phyloP scores from a whole-genome alignment of 2,797 vertebrate genomes.

The Scolopax bukidnonensis region DNA sequence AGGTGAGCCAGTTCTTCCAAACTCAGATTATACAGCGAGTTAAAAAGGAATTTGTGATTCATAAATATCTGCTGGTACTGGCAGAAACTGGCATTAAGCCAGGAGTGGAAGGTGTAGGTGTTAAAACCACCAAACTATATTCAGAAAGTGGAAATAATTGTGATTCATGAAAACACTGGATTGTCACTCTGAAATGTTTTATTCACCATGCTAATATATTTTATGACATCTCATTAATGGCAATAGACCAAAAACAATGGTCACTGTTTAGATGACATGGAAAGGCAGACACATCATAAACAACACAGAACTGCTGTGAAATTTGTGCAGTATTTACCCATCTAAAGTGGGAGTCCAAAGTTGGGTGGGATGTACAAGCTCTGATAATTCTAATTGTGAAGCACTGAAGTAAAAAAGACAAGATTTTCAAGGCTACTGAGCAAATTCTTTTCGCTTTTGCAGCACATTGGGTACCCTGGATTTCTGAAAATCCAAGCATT shows the following conservation, averaged over 20 bases:
- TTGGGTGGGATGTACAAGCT: too few relatives aligned
- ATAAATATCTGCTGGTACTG: not conserved
- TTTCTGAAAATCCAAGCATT: not conserved
- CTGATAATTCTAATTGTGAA: not conserved
- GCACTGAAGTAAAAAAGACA: not conserved
- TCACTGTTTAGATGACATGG: not conserved
- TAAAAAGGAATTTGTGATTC: not conserved
- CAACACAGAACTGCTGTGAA: not conserved
- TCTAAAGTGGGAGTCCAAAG: not conserved
- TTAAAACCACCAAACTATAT: not conserved
- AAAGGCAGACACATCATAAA: not conserved
- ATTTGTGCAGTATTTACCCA: not conserved
- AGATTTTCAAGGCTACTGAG: not conserved
- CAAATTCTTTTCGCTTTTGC: not conserved
- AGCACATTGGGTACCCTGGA: rapidly evolving
- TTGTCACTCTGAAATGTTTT: not conserved
- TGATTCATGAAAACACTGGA: not conserved
- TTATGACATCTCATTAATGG: not conserved
- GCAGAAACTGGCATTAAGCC: not conserved
- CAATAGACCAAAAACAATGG: not conserved
- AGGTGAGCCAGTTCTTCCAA: not conserved
- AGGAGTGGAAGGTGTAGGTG: not conserved
- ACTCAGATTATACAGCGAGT: not conserved
- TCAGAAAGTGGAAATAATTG: not conserved
- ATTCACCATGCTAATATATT: not conserved